Percentiles rank a stretch among this genome's conserved stretches.
phyloP scores from a whole-genome alignment of 35 echinoderm and acorn worm species.

The Amphiura filiformis region DNA sequence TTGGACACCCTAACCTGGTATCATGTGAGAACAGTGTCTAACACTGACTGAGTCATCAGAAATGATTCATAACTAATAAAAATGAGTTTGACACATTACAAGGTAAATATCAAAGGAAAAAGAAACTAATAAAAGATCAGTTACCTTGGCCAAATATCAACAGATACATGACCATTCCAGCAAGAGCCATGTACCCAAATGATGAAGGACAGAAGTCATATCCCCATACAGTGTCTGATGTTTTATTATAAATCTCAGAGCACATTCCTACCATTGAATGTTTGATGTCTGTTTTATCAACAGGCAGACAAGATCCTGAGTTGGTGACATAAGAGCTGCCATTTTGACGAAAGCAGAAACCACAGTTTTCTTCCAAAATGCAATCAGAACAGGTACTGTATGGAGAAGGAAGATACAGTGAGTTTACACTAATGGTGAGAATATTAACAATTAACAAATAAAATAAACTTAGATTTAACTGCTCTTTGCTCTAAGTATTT shows the following conservation, averaged over 20 bases:
- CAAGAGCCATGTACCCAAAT: constrained; percentile 60
- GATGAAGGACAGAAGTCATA: constrained; percentile 81
- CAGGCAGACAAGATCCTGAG: constrained; percentile 53
- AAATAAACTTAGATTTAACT: too few species aligned
- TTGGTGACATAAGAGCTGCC: constrained; percentile 38
- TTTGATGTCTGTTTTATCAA: constrained; percentile 7
- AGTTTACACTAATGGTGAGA: too few species aligned
- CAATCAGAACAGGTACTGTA: constrained; percentile 74
- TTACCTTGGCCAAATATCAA: constrained; percentile 90
- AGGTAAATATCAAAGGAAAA: too few species aligned
- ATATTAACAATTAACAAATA: too few species aligned
- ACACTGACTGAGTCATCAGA: too few species aligned
- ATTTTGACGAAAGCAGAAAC: constrained; percentile 66
- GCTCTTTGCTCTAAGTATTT: too few species aligned
- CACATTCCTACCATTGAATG: constrained; percentile 54
- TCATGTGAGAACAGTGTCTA: too few species aligned
- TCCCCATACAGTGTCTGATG: constrained; percentile 42
- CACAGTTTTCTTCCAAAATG: constrained; percentile 68
- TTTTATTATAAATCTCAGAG: constrained; percentile 6
- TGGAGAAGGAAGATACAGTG: too few species aligned
- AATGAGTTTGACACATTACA: too few species aligned
- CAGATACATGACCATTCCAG: constrained; percentile 80
- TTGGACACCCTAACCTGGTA: too few species aligned
- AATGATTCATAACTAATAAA: too few species aligned
- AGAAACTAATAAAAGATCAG: too few species aligned